These are phyloP conservation scores for Propithecus perrieri DNA, from an alignment of 2,797 vertebrate genomes.

Conservation along the genomic window DNA sequence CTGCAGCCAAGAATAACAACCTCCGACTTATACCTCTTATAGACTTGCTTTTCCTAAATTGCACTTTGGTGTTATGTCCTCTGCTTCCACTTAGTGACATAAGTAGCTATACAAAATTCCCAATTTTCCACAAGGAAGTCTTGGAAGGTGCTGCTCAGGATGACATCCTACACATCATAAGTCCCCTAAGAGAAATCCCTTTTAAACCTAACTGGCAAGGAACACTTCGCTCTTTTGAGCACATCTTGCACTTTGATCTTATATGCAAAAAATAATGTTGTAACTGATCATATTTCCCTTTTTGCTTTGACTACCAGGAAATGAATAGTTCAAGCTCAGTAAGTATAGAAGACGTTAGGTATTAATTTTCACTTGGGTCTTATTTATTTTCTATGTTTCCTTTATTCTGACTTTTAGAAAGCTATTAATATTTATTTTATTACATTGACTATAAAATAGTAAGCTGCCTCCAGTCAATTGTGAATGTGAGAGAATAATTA, in stretches of 20 bases:
- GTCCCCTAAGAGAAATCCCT: neutral
- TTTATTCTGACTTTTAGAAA: slow-evolving; percentile 7
- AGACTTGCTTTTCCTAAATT: neutral
- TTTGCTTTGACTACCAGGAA: slow-evolving; percentile 9
- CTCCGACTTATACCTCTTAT: rapidly evolving
- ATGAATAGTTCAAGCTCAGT: neutral
- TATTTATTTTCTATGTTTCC: neutral
- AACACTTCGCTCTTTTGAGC: neutral
- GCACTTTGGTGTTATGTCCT: neutral
- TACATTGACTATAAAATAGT: neutral
- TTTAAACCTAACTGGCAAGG: neutral
- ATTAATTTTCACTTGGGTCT: neutral
- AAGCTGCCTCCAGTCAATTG: neutral
- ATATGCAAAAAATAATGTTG: slow-evolving; percentile 1
- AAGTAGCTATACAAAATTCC: neutral
- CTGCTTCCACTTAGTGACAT: neutral
- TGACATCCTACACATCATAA: neutral
- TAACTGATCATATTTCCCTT: neutral
- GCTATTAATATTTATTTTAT: neutral
- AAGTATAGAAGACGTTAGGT: neutral
- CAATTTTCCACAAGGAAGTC: neutral
- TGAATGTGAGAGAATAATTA: neutral
- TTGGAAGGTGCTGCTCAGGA: neutral
- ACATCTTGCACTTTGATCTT: neutral
- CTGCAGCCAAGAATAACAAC: neutral